Percentiles rank a stretch among this genome's conserved stretches.
Evolutionary conservation across 2,113 vertebrate genomes (phyloP).

Genomic region (Pycnonotus jocosus): DNA sequence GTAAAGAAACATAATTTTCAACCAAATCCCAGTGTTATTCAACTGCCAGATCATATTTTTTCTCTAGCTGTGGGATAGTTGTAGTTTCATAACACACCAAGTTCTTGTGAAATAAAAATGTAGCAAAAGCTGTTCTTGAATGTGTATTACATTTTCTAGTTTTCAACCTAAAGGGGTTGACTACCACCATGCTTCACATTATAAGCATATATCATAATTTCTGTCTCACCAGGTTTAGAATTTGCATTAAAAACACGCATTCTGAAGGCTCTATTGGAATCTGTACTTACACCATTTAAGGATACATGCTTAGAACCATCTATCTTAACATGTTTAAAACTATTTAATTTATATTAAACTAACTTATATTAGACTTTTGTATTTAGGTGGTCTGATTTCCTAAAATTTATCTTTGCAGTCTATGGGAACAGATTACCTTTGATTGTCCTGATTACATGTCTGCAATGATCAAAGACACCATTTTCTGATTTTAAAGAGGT

Average conservation of each 20-base stretch:
- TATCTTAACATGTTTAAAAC: neutral
- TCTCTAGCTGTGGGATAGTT: neutral
- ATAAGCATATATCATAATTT: neutral
- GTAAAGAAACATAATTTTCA: neutral
- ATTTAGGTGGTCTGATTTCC: neutral
- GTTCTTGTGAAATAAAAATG: neutral
- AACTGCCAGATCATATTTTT: neutral
- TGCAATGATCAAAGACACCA: neutral
- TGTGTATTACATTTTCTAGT: neutral
- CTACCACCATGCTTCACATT: neutral
- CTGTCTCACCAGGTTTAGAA: neutral
- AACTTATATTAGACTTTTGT: neutral
- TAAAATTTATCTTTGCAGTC: neutral
- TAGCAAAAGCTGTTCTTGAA: neutral
- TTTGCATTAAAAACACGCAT: neutral
- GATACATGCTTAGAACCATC: neutral
- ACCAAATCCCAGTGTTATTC: neutral
- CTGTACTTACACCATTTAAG: neutral
- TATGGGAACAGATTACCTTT: neutral
- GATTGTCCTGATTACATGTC: neutral
- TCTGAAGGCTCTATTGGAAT: neutral
- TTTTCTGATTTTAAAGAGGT: neutral
- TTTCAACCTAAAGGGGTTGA: neutral
- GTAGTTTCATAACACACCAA: neutral
- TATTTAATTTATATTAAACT: neutral